phyloP scores from a whole-genome alignment of 1,140 invertebrate species.

The Lordiphosa mommai region DNA sequence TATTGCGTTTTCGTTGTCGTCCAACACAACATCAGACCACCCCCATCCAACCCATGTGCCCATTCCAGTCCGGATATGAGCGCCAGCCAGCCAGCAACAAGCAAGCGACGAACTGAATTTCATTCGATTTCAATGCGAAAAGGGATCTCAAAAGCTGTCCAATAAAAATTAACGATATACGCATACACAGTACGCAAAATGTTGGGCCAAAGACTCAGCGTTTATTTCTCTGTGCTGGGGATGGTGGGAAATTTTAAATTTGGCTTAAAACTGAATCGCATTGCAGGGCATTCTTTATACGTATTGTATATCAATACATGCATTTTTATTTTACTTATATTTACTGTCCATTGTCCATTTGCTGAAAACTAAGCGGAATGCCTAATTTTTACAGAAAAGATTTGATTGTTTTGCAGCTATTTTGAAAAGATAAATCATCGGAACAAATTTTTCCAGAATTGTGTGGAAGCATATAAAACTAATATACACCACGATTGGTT shows the following conservation, averaged over 20 bases:
- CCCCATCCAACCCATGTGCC: slow-evolving; percentile 1
- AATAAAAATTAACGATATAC: slow-evolving; percentile 74
- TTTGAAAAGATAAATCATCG: too few species aligned
- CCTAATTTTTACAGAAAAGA: too few species aligned
- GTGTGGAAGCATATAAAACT: too few species aligned
- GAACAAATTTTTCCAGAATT: too few species aligned
- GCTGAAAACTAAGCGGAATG: too few species aligned
- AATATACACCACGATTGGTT: too few species aligned
- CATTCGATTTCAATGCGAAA: slow-evolving; percentile 74
- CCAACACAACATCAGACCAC: slow-evolving; percentile 14
- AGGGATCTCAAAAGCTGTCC: slow-evolving; percentile 63
- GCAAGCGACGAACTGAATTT: slow-evolving; percentile 68
- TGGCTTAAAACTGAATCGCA: slow-evolving; percentile 41
- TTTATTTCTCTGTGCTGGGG: background rate
- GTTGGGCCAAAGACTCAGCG: slow-evolving; percentile 18
- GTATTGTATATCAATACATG: too few species aligned
- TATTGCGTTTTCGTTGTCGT: slow-evolving; percentile 68
- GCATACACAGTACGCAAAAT: slow-evolving; percentile 63
- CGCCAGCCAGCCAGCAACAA: slow-evolving; percentile 48
- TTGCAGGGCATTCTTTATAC: background rate
- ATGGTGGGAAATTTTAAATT: slow-evolving; percentile 56
- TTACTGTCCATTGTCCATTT: too few species aligned
- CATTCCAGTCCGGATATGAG: slow-evolving; percentile 17
- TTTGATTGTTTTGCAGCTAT: too few species aligned
- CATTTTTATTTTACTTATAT: background rate